Evolutionary conservation across 2,888 invertebrate genomes (phyloP).

Genomic region (Drosophila quinaria): DNA sequence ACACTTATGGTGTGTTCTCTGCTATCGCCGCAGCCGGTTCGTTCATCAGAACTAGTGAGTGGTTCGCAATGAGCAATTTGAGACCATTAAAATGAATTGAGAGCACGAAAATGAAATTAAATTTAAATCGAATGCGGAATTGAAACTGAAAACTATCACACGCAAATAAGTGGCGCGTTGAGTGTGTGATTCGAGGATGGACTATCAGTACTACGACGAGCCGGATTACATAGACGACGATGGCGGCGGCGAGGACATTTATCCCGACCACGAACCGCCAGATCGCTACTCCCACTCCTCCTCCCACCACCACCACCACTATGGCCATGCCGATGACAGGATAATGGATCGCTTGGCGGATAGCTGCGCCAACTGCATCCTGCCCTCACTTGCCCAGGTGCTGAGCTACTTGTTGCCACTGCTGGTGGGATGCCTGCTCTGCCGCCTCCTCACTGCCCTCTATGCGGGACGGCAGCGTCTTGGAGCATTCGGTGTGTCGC

Average conservation of each 20-base stretch:
- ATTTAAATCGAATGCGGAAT: constrained; percentile 20
- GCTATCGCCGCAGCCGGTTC: background rate
- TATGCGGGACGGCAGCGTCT: constrained; percentile 24
- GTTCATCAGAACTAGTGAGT: background rate
- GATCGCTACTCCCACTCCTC: background rate
- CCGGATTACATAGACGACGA: constrained; percentile 62
- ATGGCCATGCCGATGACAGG: constrained; percentile 7
- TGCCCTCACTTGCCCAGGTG: constrained; percentile 64
- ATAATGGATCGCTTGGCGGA: constrained; percentile 35
- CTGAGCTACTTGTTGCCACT: constrained; percentile 54
- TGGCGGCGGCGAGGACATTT: constrained; percentile 33
- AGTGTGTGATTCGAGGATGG: constrained; percentile 44
- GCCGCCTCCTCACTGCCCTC: constrained; percentile 46
- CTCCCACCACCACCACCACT: background rate
- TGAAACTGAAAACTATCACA: background rate
- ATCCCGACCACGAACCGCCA: constrained; percentile 10
- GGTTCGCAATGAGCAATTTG: background rate
- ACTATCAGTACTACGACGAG: constrained; percentile 70
- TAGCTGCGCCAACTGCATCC: constrained; percentile 47
- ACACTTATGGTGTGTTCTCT: background rate
- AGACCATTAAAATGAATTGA: background rate
- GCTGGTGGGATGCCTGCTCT: constrained; percentile 51
- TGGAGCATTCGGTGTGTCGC: constrained; percentile 2
- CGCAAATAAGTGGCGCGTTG: constrained; percentile 3
- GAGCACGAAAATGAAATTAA: constrained; percentile 29